A percentile compares a stretch with the other conserved stretches of the same genome.
Evolutionary conservation across 2,113 vertebrate genomes (phyloP).

Genomic region (Engystomops pustulosus): DNA sequence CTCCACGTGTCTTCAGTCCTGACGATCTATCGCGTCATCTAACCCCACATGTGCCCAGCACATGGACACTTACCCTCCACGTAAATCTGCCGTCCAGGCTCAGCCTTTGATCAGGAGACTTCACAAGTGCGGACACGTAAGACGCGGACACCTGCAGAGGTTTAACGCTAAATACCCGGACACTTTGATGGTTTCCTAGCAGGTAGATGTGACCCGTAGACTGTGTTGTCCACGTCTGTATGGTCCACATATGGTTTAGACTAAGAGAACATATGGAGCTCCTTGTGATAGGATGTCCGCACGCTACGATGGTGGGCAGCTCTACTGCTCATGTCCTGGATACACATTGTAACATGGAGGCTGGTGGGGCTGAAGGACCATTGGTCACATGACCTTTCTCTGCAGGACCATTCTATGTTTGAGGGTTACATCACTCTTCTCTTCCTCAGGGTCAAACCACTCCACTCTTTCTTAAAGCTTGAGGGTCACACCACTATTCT

Average conservation of each 20-base stretch:
- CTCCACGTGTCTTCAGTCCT: too few relatives aligned
- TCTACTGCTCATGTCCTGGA: neutral
- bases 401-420: too few relatives aligned
- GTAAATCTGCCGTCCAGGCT: neutral
- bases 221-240: neutral
- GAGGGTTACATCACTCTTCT: neutral
- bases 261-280: neutral
- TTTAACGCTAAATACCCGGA: neutral
- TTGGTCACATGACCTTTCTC: too few relatives aligned
- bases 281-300: neutral
- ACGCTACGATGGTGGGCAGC: neutral
- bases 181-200: neutral
- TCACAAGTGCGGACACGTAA: constrained; percentile 11
- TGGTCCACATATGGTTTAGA: neutral
- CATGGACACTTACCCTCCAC: neutral
- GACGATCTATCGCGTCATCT: too few relatives aligned
- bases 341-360: too few relatives aligned
- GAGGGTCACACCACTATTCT: too few relatives aligned
- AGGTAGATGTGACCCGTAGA: neutral
- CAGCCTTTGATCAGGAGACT: constrained; percentile 33
- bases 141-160: constrained; percentile 28
- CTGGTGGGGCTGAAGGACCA: too few relatives aligned
- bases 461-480: too few relatives aligned
- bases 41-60: constrained; percentile 9
- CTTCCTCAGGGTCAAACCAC: neutral